Base-by-base conservation (phyloP, 2,888 invertebrate species). In the Chrysomela aeneicollis region DNA sequence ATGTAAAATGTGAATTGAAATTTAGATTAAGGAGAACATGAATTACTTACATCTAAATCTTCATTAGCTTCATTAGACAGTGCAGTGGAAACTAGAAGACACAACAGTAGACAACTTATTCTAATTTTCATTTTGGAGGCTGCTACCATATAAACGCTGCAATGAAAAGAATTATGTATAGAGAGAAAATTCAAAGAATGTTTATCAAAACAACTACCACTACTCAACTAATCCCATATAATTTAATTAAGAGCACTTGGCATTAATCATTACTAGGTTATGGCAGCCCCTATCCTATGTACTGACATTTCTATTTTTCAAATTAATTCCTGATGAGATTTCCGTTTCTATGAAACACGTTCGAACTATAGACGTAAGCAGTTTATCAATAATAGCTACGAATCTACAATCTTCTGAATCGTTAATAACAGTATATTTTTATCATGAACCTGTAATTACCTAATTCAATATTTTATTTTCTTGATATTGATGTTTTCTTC, bases 51-150 rank as follows among this genome's bases (percentile, higher is more conserved):
- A 30, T 37, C 30, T 32, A 21, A 49, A 55, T 65, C 57, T 57
- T 69, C 61, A 12, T 50, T 49, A 55, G 61, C 57, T 57, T 69
- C 61, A 12, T 50, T 49, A 55, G 61, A 26, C 37, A 42, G 55
- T 42, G 49, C 64, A 62, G 51, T 49, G 55, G 52, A 55, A 60
- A 64, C 54, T n/a, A 69, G 51, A 18, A 60, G 19, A 9, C 62
- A 59, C 21, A 69, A 58, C 22, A 63, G 6, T 46, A 64, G 15
- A 17, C 30, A 42, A 51, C 57, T 57, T 58, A 64, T 59, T 37
- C 64, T 67, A 61, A 53, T 59, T 47, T 59, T 64, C 69, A 69
- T 68, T 51, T 49, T 63, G 59, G 52, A 52, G 58, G 37, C 21
- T 50, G 54, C 52, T 49, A 63, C 62, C 54, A 42, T 66, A 69